These are phyloP conservation scores for Boloria euphrosyne DNA, from an alignment of 2,888 invertebrate genomes.

Conservation along the genomic window DNA sequence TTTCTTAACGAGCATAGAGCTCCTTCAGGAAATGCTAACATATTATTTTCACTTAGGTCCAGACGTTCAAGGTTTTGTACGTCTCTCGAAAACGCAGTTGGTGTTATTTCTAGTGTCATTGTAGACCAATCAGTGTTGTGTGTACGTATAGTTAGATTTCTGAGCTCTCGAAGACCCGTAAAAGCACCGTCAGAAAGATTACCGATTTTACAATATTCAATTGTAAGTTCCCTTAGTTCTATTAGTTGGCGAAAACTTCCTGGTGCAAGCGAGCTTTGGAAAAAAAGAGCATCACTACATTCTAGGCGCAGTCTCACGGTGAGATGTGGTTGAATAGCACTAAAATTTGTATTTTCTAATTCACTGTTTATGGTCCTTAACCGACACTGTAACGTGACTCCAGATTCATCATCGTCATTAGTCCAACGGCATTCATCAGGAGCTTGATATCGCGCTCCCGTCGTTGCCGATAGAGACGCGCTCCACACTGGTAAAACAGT, in stretches of 20 bases:
- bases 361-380: constrained; percentile 91
- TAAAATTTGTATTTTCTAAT: constrained; percentile 91
- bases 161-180: constrained; percentile 88
- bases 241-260: constrained; percentile 89
- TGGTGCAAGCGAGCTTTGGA: constrained; percentile 89
- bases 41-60: constrained; percentile 90
- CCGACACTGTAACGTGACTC: constrained; percentile 88
- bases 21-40: constrained; percentile 89
- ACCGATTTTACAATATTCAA: constrained; percentile 92
- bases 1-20: constrained; percentile 89
- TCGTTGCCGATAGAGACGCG: constrained; percentile 76
- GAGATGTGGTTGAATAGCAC: constrained; percentile 91
- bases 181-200: constrained; percentile 92
- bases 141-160: constrained; percentile 90
- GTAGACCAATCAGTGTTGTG: constrained; percentile 93
- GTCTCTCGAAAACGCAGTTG: constrained; percentile 88
- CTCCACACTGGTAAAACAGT: constrained; percentile 66
- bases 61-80: constrained; percentile 87
- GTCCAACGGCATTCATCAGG: constrained; percentile 92
- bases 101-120: constrained; percentile 89
- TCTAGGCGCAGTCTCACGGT: constrained; percentile 89
- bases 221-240: constrained; percentile 88
- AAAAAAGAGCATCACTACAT: constrained; percentile 91
- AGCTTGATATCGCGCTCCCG: constrained; percentile 87
- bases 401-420: constrained; percentile 84